Base-by-base conservation (phyloP, 2,113 vertebrate genomes). In the Crypturellus undulatus region DNA sequence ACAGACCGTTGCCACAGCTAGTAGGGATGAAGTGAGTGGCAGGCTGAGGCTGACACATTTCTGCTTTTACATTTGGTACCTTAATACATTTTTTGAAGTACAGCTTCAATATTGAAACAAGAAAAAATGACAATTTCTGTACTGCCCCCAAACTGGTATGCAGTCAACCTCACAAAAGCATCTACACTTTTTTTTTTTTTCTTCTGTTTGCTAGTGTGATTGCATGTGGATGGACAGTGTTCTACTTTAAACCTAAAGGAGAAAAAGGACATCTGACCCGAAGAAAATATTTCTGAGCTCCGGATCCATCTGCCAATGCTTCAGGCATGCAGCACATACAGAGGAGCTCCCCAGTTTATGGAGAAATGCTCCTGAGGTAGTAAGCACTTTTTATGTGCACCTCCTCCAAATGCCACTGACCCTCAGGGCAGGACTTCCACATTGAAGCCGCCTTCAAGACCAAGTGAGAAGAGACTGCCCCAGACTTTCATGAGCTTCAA, bases 61-160 rank as follows among this genome's bases (percentile, higher is more conserved):
- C 84, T 95, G 51, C 22, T 93, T 92, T 96, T 84, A 65, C 42
- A 90, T 78, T 79, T 78, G 59, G 36, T 42, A 43, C 58, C 19
- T 91, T 83, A 62, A 71, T 49, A 54, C 11, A 65, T 75, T 71
- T 93, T 64, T 59, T 65, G 26, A 92, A 77, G 32, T 49, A 64
- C 43, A 63, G 40, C 59, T 82, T 85, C 38, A 2, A 3, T 70
- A 87, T 10, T 79, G 62, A 96, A 92, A 92, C 30, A 60, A 89
- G 87, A 91, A 85, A 85, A 79, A 79, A 67, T 30, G 0, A 68
- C 28, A 49, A 15, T 67, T 28, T 72, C 63, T 52, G 17, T 12
- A 43, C 19, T 5, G 26, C n/a, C 12, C 0, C 40, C 60, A 34
- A 72, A 82, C 15, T 6, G 10, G 36, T 17, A 69, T 12, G 63